Percentiles rank a stretch among this genome's conserved stretches.
Evolutionary conservation across 2,113 vertebrate genomes (phyloP).

Genomic region (Acrocephalus kingi): DNA sequence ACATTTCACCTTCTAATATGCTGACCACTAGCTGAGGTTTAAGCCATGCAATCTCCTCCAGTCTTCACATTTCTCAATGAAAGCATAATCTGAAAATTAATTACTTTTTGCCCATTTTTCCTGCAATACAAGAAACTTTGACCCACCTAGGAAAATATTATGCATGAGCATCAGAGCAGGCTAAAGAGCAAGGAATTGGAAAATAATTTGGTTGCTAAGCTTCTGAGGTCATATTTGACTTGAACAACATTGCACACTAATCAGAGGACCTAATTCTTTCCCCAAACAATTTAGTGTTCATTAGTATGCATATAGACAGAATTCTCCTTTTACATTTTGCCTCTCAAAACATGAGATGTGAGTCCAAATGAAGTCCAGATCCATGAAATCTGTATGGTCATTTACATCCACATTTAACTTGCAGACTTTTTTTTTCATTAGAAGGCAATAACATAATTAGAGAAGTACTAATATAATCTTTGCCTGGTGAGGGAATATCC

Average conservation of each 20-base stretch:
- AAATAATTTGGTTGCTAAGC: background rate
- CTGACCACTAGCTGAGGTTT: background rate
- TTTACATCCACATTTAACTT: background rate
- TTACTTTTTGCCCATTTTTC: background rate
- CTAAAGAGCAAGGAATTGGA: background rate
- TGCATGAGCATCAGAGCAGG: background rate
- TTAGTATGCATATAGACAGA: background rate
- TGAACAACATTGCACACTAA: background rate
- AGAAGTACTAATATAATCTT: background rate
- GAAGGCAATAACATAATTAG: background rate
- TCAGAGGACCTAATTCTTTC: background rate
- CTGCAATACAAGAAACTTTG: background rate
- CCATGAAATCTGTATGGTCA: background rate
- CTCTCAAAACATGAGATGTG: background rate
- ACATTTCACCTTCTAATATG: background rate
- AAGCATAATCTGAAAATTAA: background rate
- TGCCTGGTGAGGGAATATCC: background rate
- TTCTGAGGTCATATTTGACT: background rate
- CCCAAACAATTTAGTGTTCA: background rate
- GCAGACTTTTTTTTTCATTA: background rate
- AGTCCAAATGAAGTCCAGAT: background rate
- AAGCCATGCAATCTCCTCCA: background rate
- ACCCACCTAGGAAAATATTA: background rate
- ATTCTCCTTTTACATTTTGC: background rate
- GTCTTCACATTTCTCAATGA: background rate